These are phyloP conservation scores for Tretioscincus oriximinensis DNA, from an alignment of 2,113 vertebrate genomes.

Conservation along the genomic window DNA sequence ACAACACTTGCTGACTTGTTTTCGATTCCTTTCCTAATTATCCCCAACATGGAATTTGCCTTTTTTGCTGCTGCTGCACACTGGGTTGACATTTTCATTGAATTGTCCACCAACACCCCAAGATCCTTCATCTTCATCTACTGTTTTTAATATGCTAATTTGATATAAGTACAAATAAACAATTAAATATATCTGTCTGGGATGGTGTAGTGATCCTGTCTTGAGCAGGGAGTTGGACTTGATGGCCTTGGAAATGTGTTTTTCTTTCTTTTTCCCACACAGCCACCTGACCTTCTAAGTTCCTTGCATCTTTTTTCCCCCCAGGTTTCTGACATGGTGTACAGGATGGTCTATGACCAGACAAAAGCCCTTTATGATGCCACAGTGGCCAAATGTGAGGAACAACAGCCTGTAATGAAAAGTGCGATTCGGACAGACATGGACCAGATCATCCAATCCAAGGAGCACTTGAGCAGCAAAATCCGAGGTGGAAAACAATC, in stretches of 20 bases:
- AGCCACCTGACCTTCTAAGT: background rate
- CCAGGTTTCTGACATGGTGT: conserved; percentile 89
- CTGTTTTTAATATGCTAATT: too few relatives aligned
- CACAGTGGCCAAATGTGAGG: conserved; percentile 71
- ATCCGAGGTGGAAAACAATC: conserved; percentile 78
- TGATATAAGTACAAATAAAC: too few relatives aligned
- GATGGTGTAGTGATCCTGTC: too few relatives aligned
- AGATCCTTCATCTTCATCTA: too few relatives aligned
- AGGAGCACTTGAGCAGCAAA: conserved; percentile 92
- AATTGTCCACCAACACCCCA: too few relatives aligned
- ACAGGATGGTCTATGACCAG: conserved; percentile 84
- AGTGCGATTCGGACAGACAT: conserved; percentile 88
- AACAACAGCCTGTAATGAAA: conserved; percentile 77
- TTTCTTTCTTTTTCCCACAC: background rate
- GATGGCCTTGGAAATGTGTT: background rate
- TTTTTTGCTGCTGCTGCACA: too few relatives aligned
- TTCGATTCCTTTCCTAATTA: too few relatives aligned
- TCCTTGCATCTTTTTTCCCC: background rate
- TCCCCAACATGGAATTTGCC: too few relatives aligned
- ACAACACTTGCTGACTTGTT: too few relatives aligned
- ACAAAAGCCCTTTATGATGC: conserved; percentile 75
- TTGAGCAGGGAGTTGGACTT: too few relatives aligned
- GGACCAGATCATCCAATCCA: conserved; percentile 96
- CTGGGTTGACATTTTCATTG: too few relatives aligned
- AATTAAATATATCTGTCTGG: too few relatives aligned